Base-by-base conservation (phyloP, 92 coral and sea anemone genomes). In the Actinernus sp. region DNA sequence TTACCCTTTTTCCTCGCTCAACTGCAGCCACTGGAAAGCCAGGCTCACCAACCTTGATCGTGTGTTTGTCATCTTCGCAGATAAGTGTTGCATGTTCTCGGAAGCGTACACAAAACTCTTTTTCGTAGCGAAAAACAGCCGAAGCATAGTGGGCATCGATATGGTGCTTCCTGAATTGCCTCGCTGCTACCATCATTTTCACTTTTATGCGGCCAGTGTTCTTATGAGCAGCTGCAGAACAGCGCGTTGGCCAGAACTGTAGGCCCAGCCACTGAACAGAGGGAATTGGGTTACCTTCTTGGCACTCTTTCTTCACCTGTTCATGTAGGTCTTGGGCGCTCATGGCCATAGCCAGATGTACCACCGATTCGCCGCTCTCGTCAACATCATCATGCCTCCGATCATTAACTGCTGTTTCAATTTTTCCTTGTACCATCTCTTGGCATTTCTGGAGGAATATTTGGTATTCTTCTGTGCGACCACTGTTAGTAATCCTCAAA, bases 61-160 rank as follows among this genome's bases (percentile, higher is more conserved):
- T 34, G 12, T 69, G 65, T 31, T 80, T 80, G 81, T 80, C 87
- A 63, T 80, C 87, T 61, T 38, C 31, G 49, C 62, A 73, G 29
- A 45, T 49, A 27, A 73, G 61, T 49, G 26, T 21, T 26, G 29
- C 8, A 19, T 60, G 27, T 24, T 49, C 39, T 34, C 58, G 23
- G 47, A 53, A 36, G 38, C 26, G 58, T 50, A 52, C 20, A n/a
- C 78, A 45, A 18, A 36, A 10, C 18, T 78, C 46, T 41, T 78
- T 78, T 16, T 59, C 51, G 72, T 68, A 68, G 47, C 48, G 47
- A 24, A 78, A 54, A 38, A 46, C 62, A n/a, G 78, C 85, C 21
- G 44, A 41, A 49, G 76, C 67, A 54, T 63, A 75, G 43, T 75
- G 83, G 31, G 54, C 83, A 64, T 75, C 83, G 12, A 62, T 63